Percentiles rank a stretch among this genome's conserved stretches.
These are phyloP conservation scores for human DNA, from an alignment of 2,113 vertebrate species.

Conservation along the genomic window DNA sequence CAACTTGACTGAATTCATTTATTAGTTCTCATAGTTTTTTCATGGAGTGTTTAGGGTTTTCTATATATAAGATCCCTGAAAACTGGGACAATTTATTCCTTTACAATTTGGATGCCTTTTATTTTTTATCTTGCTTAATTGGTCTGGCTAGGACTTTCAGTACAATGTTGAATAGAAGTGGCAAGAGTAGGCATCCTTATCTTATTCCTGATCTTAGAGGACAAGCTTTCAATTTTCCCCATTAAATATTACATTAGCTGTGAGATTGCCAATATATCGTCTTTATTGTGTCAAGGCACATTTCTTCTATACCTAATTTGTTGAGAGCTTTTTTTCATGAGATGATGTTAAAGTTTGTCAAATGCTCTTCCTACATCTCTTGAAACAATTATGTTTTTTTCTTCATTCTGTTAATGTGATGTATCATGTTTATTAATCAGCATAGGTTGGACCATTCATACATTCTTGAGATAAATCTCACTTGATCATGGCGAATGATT, in stretches of 20 bases:
- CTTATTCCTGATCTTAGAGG: neutral
- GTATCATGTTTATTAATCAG: neutral
- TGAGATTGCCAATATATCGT: neutral
- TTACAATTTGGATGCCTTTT: neutral
- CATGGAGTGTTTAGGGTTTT: neutral
- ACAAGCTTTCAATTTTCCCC: neutral
- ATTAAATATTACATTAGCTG: neutral
- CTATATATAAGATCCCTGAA: neutral
- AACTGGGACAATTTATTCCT: neutral
- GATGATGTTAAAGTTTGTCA: neutral
- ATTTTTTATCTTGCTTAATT: neutral
- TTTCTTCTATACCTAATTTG: neutral
- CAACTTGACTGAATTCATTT: neutral
- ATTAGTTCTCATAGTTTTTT: neutral
- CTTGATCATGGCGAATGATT: neutral
- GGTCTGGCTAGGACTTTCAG: neutral
- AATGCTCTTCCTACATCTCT: neutral
- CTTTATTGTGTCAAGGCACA: neutral
- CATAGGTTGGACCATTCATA: neutral
- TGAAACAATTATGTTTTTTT: neutral
- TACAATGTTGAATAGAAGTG: neutral
- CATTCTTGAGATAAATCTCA: neutral
- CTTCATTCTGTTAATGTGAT: neutral
- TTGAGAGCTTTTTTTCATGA: neutral
- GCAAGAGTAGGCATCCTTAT: neutral